phyloP scores from a whole-genome alignment of 1,140 invertebrate genomes.

The Stenopsyche tienmushanensis region DNA sequence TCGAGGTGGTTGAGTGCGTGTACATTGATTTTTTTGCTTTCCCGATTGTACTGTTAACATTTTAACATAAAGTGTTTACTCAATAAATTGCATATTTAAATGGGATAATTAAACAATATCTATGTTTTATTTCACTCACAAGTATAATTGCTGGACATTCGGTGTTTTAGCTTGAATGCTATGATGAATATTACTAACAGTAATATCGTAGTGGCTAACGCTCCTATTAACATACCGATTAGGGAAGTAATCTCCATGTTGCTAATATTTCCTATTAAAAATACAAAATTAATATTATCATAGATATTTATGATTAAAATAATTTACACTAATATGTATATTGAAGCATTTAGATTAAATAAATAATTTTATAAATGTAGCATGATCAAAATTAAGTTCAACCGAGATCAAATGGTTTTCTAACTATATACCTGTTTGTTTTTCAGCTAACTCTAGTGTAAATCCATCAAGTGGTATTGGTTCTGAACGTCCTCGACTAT shows the following conservation, averaged over 20 bases:
- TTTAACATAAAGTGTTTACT: slow-evolving; percentile 11
- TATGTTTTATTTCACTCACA: slow-evolving; percentile 40
- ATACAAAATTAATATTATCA: not conserved
- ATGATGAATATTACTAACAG: slow-evolving; percentile 49
- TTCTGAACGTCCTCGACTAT: slow-evolving; percentile 63
- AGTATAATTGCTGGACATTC: slow-evolving; percentile 50
- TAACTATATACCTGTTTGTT: slow-evolving; percentile 23
- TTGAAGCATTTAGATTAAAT: not conserved
- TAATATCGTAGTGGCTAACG: slow-evolving; percentile 46
- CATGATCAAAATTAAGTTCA: not conserved
- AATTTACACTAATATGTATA: not conserved
- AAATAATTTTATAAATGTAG: not conserved
- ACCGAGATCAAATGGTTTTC: not conserved
- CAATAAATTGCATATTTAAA: slow-evolving; percentile 1
- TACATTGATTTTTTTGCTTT: slow-evolving; percentile 29
- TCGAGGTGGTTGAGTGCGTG: slow-evolving; percentile 44
- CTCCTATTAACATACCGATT: slow-evolving; percentile 48
- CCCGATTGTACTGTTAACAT: slow-evolving; percentile 17
- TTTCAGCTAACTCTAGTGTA: slow-evolving; percentile 48
- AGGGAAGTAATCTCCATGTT: slow-evolving; percentile 52
- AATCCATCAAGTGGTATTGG: slow-evolving; percentile 56
- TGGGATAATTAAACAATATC: slow-evolving; percentile 5
- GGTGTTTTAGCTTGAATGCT: slow-evolving; percentile 45
- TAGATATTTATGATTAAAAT: not conserved
- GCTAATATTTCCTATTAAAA: slow-evolving; percentile 49